Conservation (phyloP, 2,113 vertebrate species). For the Hemichromis elongatus region DNA sequence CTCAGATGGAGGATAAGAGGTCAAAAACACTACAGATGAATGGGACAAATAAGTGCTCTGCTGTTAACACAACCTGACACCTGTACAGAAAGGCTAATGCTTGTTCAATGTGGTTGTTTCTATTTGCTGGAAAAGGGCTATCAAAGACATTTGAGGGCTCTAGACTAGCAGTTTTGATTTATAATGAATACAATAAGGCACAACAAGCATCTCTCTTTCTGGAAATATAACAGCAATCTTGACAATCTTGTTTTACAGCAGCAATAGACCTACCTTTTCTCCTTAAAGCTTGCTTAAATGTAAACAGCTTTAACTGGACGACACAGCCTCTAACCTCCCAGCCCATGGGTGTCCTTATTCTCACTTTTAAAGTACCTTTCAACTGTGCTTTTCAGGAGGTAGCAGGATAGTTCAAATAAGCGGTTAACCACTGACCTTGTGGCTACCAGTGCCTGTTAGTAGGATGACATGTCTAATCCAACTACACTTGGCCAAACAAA, state of each 20-base stretch:
- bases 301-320: constrained; percentile 45
- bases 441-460: constrained; percentile 24
- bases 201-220: background rate
- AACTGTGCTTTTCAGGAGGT: constrained; percentile 33
- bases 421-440: constrained; percentile 50
- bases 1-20: constrained; percentile 38
- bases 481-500: constrained; percentile 35
- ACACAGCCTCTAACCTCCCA: constrained; percentile 37
- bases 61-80: constrained; percentile 59
- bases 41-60: constrained; percentile 48
- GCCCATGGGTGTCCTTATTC: constrained; percentile 25
- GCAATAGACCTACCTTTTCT: background rate
- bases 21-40: constrained; percentile 55
- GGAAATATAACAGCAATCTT: background rate
- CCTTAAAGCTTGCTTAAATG: constrained; percentile 20
- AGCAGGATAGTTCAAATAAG: constrained; percentile 32
- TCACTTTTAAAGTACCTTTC: constrained; percentile 46
- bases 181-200: background rate
- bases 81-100: constrained; percentile 30
- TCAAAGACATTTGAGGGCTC: background rate
- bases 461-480: constrained; percentile 21
- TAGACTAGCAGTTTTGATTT: background rate
- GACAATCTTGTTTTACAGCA: background rate
- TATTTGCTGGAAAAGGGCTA: background rate
- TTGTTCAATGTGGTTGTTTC: constrained; percentile 19